Conservation (phyloP, 2,888 invertebrate species). For the Actias luna region DNA sequence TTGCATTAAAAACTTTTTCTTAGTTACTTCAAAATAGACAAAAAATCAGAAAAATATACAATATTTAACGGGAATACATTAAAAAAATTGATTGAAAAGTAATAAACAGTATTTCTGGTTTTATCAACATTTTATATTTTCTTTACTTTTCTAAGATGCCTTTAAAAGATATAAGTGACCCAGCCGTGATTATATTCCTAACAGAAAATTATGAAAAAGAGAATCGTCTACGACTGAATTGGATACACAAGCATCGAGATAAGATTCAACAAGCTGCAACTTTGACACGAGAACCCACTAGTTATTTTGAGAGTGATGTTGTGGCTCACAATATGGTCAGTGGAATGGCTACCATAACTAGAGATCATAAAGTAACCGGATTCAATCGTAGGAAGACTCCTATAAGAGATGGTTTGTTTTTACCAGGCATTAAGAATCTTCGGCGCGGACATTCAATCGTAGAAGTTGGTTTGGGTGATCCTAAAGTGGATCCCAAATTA, state of each 20-base stretch:
- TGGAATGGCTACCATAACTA: conserved; percentile 45
- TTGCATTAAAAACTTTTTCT: neutral
- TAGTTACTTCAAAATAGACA: neutral
- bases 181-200: conserved; percentile 49
- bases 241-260: conserved; percentile 45
- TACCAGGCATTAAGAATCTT: conserved; percentile 42
- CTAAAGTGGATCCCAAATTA: conserved; percentile 46
- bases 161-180: conserved; percentile 48
- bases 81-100: too few relatives aligned
- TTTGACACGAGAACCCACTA: conserved; percentile 44
- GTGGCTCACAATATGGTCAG: conserved; percentile 44
- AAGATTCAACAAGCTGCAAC: conserved; percentile 47
- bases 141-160: conserved; percentile 38
- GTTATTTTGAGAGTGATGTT: conserved; percentile 52
- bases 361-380: conserved; percentile 45
- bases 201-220: conserved; percentile 54
- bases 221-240: conserved; percentile 46
- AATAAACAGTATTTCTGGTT: too few relatives aligned
- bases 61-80: too few relatives aligned
- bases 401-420: conserved; percentile 40
- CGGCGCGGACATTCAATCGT: conserved; percentile 44
- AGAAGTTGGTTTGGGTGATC: conserved; percentile 47
- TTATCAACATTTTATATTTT: neutral
- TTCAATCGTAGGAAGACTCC: conserved; percentile 40
- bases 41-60: neutral